Conservation (phyloP, 37 sponge, comb jelly and placozoan species). For the Halichondria panicea region DNA sequence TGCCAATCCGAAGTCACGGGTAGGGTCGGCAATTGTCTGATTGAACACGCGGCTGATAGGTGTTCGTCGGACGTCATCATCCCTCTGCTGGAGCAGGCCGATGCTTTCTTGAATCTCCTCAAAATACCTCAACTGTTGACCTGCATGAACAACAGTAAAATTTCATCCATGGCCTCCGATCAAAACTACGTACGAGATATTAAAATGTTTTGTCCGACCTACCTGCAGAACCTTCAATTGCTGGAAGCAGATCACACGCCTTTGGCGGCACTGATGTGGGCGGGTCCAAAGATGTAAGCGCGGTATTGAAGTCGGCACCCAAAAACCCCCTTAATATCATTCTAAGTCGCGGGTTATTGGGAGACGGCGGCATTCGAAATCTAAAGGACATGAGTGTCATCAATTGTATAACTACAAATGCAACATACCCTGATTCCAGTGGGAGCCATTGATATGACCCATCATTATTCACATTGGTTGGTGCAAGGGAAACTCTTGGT, state of each 20-base stretch:
- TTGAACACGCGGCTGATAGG: too few relatives aligned
- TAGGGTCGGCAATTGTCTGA: too few relatives aligned
- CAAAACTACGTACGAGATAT: too few relatives aligned
- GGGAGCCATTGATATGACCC: constrained; percentile 1
- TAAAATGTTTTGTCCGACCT: too few relatives aligned
- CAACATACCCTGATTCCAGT: neutral
- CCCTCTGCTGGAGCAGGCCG: too few relatives aligned
- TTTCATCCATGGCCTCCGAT: too few relatives aligned
- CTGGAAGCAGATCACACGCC: neutral
- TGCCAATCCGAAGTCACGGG: too few relatives aligned
- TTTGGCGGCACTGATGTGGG: neutral
- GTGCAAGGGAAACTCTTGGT: neutral
- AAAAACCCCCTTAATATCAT: neutral
- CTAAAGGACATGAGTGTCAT: neutral
- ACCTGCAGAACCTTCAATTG: neutral
- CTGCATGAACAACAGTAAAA: neutral
- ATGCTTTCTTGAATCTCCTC: neutral
- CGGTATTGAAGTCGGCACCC: neutral
- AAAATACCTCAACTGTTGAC: neutral
- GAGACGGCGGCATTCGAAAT: neutral
- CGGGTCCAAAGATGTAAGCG: neutral
- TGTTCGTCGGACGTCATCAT: too few relatives aligned
- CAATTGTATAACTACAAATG: neutral
- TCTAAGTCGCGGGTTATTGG: neutral
- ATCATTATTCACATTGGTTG: neutral